phyloP scores from a whole-genome alignment of 2,797 vertebrate species.

The Lepilemur ruficaudatus region DNA sequence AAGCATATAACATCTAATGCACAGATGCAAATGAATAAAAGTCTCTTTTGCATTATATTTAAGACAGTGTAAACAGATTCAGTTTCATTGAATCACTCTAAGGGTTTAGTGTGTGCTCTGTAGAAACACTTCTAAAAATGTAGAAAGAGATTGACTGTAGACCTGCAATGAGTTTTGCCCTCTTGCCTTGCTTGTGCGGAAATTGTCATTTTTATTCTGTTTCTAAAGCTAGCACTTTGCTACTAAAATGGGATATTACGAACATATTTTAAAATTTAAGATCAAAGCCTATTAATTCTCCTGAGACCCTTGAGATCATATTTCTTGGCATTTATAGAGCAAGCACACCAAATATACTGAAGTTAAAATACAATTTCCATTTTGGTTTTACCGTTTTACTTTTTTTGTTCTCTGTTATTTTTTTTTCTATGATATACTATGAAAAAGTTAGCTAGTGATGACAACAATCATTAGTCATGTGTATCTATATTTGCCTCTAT shows the following conservation, averaged over 20 bases:
- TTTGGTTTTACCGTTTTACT: neutral
- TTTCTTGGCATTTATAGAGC: slow-evolving; percentile 1
- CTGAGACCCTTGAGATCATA: neutral
- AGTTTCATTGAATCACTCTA: neutral
- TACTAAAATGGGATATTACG: neutral
- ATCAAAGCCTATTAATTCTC: neutral
- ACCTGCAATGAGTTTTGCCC: neutral
- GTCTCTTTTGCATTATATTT: neutral
- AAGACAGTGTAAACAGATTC: neutral
- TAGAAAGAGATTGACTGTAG: neutral
- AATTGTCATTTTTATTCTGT: neutral
- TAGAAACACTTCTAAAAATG: neutral
- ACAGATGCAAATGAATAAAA: neutral
- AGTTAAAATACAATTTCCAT: neutral
- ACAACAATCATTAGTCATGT: neutral
- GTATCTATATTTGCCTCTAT: neutral
- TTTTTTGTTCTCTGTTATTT: neutral
- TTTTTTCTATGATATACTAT: neutral
- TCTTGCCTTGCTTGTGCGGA: neutral
- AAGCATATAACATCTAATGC: neutral
- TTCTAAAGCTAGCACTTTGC: neutral
- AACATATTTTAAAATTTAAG: slow-evolving; percentile 15
- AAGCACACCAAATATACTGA: neutral
- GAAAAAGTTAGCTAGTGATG: neutral
- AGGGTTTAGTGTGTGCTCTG: neutral